A percentile compares a stretch with the other conserved stretches of the same genome.
These are phyloP conservation scores for Cheilinus undulatus DNA, from an alignment of 2,113 vertebrate species.

Conservation along the genomic window DNA sequence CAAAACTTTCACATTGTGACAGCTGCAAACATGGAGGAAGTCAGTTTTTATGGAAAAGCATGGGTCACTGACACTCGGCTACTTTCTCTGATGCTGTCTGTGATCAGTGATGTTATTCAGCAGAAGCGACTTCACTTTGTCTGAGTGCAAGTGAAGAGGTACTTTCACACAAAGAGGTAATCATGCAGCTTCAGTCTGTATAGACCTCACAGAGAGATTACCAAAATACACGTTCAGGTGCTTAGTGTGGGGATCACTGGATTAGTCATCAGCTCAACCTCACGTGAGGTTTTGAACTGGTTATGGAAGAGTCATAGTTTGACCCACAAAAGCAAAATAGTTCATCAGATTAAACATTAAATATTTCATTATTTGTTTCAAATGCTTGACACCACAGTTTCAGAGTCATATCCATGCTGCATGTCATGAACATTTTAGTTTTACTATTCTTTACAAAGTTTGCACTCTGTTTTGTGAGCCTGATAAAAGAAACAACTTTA, in stretches of 20 bases:
- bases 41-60: background rate
- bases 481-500: too few relatives aligned
- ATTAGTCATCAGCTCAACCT: conserved; percentile 1
- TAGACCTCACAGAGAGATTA: conserved; percentile 38
- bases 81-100: conserved; percentile 5
- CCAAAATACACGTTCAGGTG: conserved; percentile 5
- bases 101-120: conserved; percentile 23
- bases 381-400: too few relatives aligned
- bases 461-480: too few relatives aligned
- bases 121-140: conserved; percentile 22
- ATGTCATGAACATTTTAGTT: too few relatives aligned
- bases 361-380: background rate
- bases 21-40: conserved; percentile 5
- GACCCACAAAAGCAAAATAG: background rate
- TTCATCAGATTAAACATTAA: background rate
- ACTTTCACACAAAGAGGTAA: conserved; percentile 39
- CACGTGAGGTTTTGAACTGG: background rate
- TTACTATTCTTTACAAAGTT: too few relatives aligned
- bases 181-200: conserved; percentile 22
- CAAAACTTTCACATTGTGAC: too few relatives aligned
- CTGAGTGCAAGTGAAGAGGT: conserved; percentile 57
- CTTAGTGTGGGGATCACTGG: background rate
- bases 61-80: background rate
- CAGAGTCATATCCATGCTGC: too few relatives aligned
- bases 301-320: background rate